Percentiles rank a stretch among this genome's conserved stretches.
phyloP scores from a whole-genome alignment of 2,113 vertebrate species.

The Acanthisitta chloris region DNA sequence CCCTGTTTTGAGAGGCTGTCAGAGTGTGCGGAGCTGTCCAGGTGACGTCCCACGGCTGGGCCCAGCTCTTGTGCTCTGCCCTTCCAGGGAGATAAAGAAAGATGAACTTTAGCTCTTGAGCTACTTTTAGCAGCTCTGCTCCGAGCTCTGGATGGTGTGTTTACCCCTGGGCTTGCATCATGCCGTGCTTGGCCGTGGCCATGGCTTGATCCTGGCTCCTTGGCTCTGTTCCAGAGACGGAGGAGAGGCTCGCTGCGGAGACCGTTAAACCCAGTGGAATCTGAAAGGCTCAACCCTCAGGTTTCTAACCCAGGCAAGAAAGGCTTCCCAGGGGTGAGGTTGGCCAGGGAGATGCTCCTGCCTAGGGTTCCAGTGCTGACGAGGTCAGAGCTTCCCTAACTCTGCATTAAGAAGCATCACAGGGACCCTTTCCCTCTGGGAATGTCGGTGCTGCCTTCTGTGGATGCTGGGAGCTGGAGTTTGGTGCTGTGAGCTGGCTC shows the following conservation, averaged over 20 bases:
- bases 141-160: neutral
- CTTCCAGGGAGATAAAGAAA: neutral
- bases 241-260: neutral
- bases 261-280: rapidly evolving
- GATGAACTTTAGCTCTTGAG: neutral
- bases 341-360: neutral
- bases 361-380: rapidly evolving
- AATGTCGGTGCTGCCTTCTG: rapidly evolving
- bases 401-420: neutral
- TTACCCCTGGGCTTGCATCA: neutral
- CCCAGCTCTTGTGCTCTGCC: neutral
- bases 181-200: neutral
- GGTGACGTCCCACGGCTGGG: neutral
- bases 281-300: neutral
- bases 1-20: rapidly evolving
- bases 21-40: neutral
- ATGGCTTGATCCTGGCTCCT: neutral
- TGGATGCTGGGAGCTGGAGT: neutral
- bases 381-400: neutral
- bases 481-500: neutral
- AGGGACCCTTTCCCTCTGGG: neutral
- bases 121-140: slow-evolving; percentile 4
- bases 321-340: rapidly evolving
- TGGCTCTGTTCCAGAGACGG: neutral
- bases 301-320: neutral